Conservation (phyloP, 2,113 vertebrate species). For the Mastomys natalensis region DNA sequence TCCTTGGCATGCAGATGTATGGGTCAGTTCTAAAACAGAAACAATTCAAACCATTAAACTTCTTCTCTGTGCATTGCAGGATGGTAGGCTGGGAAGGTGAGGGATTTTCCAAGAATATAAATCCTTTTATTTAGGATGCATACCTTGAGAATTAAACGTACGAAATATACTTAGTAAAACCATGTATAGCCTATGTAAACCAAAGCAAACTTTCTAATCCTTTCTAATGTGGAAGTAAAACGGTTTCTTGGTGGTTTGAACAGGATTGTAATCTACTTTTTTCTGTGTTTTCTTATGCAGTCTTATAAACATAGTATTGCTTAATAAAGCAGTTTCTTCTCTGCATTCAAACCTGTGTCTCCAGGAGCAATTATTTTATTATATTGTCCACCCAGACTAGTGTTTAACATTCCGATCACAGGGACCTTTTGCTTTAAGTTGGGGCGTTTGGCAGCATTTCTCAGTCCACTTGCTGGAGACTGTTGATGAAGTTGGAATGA, state of each 20-base stretch:
- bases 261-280: neutral
- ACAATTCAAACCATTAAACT: neutral
- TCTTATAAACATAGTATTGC: neutral
- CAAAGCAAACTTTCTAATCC: neutral
- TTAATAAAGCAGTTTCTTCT: constrained; percentile 1
- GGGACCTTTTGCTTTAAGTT: neutral
- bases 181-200: neutral
- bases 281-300: neutral
- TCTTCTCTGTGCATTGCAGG: neutral
- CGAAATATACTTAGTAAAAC: neutral
- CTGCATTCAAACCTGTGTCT: neutral
- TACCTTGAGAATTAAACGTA: neutral
- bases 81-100: neutral
- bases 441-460: neutral
- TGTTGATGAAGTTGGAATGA: neutral
- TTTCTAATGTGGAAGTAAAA: neutral
- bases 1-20: neutral
- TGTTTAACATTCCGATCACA: neutral
- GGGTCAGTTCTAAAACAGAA: neutral
- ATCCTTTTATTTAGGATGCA: neutral
- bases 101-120: neutral
- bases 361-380: neutral
- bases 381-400: neutral
- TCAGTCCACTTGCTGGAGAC: neutral
- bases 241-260: neutral